Percentiles rank a stretch among this genome's conserved stretches.
These are phyloP conservation scores for Eristalis arbustorum DNA, from an alignment of 2,888 invertebrate genomes.

Conservation along the genomic window DNA sequence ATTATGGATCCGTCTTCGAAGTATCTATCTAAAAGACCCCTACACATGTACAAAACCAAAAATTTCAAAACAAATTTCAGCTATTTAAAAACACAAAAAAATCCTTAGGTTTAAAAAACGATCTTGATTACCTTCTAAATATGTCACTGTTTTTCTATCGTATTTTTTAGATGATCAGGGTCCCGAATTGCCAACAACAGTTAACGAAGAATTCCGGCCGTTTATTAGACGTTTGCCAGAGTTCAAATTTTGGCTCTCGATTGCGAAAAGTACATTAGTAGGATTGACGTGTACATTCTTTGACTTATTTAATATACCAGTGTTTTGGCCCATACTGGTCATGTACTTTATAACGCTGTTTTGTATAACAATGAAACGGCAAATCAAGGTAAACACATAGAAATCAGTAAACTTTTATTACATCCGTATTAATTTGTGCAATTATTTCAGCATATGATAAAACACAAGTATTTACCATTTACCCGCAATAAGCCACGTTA, in stretches of 20 bases:
- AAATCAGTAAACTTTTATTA: background rate
- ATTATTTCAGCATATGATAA: conserved; percentile 97
- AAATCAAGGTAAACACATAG: conserved; percentile 92
- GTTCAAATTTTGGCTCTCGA: conserved; percentile 99
- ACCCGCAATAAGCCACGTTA: conserved; percentile 98
- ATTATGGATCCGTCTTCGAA: too few relatives aligned
- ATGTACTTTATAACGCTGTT: conserved; percentile 99
- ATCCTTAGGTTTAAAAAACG: too few relatives aligned
- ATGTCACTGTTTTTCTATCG: background rate
- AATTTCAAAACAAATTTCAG: too few relatives aligned
- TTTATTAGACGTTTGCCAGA: conserved; percentile 98
- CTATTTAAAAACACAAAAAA: too few relatives aligned
- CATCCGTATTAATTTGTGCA: background rate
- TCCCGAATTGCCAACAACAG: conserved; percentile 95
- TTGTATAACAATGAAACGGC: conserved; percentile 99
- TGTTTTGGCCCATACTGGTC: conserved; percentile 99
- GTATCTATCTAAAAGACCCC: too few relatives aligned
- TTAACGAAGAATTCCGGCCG: conserved; percentile 98
- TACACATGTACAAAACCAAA: too few relatives aligned
- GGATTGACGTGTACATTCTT: conserved; percentile 97
- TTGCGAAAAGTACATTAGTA: conserved; percentile 95
- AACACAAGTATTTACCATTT: conserved; percentile 99
- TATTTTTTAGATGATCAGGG: conserved; percentile 82
- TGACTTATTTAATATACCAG: conserved; percentile 98
- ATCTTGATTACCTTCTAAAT: background rate